These are phyloP conservation scores for Diachasmimorpha longicaudata DNA, from an alignment of 1,140 invertebrate genomes.

Conservation along the genomic window DNA sequence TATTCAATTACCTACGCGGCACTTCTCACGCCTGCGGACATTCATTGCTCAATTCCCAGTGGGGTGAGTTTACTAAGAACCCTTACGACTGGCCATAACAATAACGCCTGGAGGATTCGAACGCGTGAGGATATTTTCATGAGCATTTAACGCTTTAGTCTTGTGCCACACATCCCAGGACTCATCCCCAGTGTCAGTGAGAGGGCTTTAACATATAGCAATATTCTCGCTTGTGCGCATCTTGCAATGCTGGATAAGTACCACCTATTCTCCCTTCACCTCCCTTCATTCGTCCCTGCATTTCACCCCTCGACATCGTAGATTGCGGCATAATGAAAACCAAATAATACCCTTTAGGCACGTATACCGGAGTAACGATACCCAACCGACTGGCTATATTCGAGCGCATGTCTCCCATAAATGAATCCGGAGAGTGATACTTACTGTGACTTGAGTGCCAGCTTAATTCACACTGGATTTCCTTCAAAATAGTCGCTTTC, in stretches of 20 bases:
- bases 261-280: not conserved
- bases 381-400: not conserved
- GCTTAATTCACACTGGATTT: not conserved
- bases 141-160: slow-evolving; percentile 8
- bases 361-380: not conserved
- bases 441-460: not conserved
- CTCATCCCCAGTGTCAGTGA: not conserved
- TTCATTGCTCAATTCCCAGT: slow-evolving; percentile 4
- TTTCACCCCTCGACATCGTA: not conserved
- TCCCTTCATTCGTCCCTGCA: not conserved
- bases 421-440: not conserved
- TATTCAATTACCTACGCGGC: not conserved
- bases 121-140: not conserved
- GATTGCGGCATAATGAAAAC: slow-evolving; percentile 8
- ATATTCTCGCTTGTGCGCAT: not conserved
- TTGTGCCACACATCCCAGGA: not conserved
- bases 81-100: slow-evolving; percentile 1
- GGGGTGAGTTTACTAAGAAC: slow-evolving; percentile 1
- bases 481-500: not conserved
- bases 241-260: slow-evolving; percentile 1
- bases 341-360: slow-evolving; percentile 3
- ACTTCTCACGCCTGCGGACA: not conserved
- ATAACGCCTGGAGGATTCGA: slow-evolving; percentile 4
- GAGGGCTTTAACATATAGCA: slow-evolving; percentile 4
- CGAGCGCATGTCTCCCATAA: not conserved